phyloP scores from a whole-genome alignment of 2,113 vertebrate species.

The Odocoileus virginianus region DNA sequence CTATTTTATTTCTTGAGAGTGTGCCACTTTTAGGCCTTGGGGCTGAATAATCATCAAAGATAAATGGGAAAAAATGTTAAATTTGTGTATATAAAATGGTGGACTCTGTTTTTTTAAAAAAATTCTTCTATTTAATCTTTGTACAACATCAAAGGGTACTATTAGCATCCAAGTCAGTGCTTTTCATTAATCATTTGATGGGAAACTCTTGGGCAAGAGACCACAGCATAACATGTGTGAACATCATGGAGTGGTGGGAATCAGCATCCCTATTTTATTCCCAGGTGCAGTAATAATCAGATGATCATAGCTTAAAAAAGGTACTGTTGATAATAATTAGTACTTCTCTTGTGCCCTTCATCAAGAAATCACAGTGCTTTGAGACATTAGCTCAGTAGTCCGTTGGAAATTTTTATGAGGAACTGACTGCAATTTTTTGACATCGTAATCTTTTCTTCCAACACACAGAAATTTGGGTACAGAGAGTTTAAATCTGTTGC shows the following conservation, averaged over 20 bases:
- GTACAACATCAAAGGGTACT: background rate
- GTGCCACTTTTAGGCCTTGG: background rate
- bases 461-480: background rate
- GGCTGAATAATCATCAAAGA: conserved; percentile 5
- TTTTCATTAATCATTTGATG: conserved; percentile 33
- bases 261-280: conserved; percentile 1
- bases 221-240: background rate
- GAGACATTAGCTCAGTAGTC: conserved; percentile 27
- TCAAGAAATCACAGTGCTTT: conserved; percentile 43
- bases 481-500: background rate
- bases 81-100: background rate
- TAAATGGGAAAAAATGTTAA: conserved; percentile 31
- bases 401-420: conserved; percentile 34
- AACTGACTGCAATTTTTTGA: background rate
- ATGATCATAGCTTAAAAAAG: conserved; percentile 41
- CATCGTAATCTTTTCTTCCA: background rate
- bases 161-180: background rate
- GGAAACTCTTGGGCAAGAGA: background rate
- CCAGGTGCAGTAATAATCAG: conserved; percentile 47
- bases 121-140: conserved; percentile 3
- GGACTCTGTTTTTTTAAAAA: background rate
- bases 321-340: conserved; percentile 41
- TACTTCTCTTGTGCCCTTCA: conserved; percentile 46
- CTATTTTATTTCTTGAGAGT: conserved; percentile 40
- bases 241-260: background rate